Percentiles rank a stretch among this genome's conserved stretches.
phyloP scores from a whole-genome alignment of 2,888 invertebrate species.

The Epirrhoe alternata region DNA sequence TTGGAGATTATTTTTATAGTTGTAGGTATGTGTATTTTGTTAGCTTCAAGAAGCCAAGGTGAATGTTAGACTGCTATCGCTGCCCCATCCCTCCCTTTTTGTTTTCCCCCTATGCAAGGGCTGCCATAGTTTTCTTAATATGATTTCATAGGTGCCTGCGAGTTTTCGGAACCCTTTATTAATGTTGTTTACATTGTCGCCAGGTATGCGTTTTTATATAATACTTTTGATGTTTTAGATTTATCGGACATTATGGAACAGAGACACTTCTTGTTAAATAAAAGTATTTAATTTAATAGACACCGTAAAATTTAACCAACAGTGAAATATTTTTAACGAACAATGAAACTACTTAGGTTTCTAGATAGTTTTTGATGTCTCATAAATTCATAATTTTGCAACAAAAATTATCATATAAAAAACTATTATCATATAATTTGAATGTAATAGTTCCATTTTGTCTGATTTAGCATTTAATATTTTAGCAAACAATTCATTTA shows the following conservation, averaged over 20 bases:
- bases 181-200: constrained; percentile 86
- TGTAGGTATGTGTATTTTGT: constrained; percentile 84
- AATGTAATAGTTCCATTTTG: constrained; percentile 49
- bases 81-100: constrained; percentile 77
- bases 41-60: constrained; percentile 84
- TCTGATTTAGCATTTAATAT: constrained; percentile 45
- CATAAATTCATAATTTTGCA: too few relatives aligned
- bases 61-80: constrained; percentile 84
- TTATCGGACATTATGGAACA: constrained; percentile 43
- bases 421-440: too few relatives aligned
- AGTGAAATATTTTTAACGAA: not conserved
- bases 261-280: not conserved
- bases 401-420: too few relatives aligned
- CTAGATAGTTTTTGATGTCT: not conserved
- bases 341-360: not conserved
- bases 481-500: constrained; percentile 11
- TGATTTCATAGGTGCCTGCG: constrained; percentile 85
- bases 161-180: constrained; percentile 80
- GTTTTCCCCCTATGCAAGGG: constrained; percentile 78
- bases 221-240: constrained; percentile 67
- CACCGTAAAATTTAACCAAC: not conserved
- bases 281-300: not conserved
- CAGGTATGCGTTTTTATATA: constrained; percentile 82
- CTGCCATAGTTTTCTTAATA: constrained; percentile 81
- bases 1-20: constrained; percentile 74